A percentile compares a stretch with the other conserved stretches of the same genome.
phyloP scores from a whole-genome alignment of 2,797 vertebrate genomes.

The Spinus pinus region DNA sequence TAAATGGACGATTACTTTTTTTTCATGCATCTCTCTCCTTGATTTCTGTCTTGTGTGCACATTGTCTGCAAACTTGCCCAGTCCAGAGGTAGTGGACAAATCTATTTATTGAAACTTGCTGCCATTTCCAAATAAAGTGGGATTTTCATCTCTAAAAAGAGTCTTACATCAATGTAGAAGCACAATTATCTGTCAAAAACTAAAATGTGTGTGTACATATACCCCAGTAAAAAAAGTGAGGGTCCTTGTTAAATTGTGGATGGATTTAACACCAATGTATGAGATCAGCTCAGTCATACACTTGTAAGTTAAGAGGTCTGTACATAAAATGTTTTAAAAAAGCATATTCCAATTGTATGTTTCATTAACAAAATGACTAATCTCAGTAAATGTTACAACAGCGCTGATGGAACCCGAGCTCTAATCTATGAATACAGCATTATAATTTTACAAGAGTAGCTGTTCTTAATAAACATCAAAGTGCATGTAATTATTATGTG shows the following conservation, averaged over 20 bases:
- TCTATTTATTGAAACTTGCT: background rate
- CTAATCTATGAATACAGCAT: constrained; percentile 26
- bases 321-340: background rate
- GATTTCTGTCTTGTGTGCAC: background rate
- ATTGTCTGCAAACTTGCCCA: background rate
- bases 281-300: background rate
- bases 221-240: background rate
- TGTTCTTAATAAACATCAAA: constrained; percentile 59
- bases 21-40: background rate
- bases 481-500: constrained; percentile 28
- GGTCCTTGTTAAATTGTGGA: background rate
- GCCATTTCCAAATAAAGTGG: background rate
- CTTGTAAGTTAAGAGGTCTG: background rate
- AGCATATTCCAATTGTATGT: background rate
- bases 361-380: constrained; percentile 57
- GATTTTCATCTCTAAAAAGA: background rate
- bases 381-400: constrained; percentile 39
- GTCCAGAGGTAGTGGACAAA: background rate
- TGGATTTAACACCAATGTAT: background rate
- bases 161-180: background rate
- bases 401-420: constrained; percentile 27
- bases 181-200: background rate
- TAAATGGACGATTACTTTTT: background rate
- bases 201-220: background rate
- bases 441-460: constrained; percentile 58